These are phyloP conservation scores for Xylocopa sonorina DNA, from an alignment of 1,140 invertebrate genomes.

Conservation along the genomic window DNA sequence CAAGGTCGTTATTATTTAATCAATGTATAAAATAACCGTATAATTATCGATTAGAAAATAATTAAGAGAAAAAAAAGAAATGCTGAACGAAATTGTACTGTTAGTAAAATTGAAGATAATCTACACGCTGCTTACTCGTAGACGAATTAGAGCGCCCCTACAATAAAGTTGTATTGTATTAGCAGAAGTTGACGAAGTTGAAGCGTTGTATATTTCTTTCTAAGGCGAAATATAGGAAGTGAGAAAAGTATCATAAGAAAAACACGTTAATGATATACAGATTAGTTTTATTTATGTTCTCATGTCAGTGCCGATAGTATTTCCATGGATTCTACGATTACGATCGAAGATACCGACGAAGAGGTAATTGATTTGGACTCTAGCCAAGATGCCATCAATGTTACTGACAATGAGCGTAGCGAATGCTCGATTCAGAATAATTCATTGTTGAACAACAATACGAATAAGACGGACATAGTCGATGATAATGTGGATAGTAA, in stretches of 20 bases:
- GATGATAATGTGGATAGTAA: background rate
- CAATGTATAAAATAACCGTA: background rate
- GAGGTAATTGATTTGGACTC: slow-evolving; percentile 54
- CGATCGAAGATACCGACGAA: slow-evolving; percentile 31
- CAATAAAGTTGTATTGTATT: background rate
- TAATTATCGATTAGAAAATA: background rate
- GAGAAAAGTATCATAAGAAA: background rate
- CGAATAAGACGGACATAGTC: background rate
- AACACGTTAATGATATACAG: background rate
- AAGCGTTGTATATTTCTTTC: slow-evolving; percentile 14
- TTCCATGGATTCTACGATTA: slow-evolving; percentile 40
- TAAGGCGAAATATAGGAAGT: background rate
- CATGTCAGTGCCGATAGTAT: slow-evolving; percentile 14
- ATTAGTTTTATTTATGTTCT: slow-evolving; percentile 28
- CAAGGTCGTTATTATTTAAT: background rate
- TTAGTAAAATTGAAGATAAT: background rate
- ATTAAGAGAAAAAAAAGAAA: background rate
- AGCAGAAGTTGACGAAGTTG: background rate
- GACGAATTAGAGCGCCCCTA: slow-evolving; percentile 32
- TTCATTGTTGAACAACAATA: background rate
- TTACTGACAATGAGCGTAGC: slow-evolving; percentile 10
- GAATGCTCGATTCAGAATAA: slow-evolving; percentile 4
- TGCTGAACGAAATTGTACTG: background rate
- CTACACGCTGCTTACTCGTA: background rate
- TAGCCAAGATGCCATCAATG: slow-evolving; percentile 30